Percentiles rank a stretch among this genome's conserved stretches.
These are phyloP conservation scores for Phaonia tiefii DNA, from an alignment of 2,888 invertebrate species.

Conservation along the genomic window DNA sequence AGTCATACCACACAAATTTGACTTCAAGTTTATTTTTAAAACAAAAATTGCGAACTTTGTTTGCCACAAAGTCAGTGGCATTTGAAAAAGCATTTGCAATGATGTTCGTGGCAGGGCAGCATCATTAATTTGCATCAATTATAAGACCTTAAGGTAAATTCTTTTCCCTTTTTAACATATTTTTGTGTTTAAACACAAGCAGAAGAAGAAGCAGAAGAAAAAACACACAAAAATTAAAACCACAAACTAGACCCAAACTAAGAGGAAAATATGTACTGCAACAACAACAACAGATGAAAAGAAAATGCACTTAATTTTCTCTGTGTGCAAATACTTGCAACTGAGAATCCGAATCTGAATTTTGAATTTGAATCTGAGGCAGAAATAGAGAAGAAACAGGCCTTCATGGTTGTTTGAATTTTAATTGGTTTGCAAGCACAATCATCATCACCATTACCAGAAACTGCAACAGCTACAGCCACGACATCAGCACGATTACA, in stretches of 20 bases:
- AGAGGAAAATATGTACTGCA: neutral
- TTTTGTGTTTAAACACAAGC: slow-evolving; percentile 37
- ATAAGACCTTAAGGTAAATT: slow-evolving; percentile 60
- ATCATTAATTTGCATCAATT: slow-evolving; percentile 66
- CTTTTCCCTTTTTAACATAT: slow-evolving; percentile 45
- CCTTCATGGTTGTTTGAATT: slow-evolving; percentile 66
- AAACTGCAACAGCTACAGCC: neutral
- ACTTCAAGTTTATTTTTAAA: no score
- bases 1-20: no score
- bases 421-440: slow-evolving; percentile 65
- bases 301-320: slow-evolving; percentile 56
- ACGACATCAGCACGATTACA: neutral
- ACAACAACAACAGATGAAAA: slow-evolving; percentile 16
- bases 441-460: slow-evolving; percentile 31
- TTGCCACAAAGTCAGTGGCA: slow-evolving; percentile 3
- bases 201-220: neutral
- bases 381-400: slow-evolving; percentile 51
- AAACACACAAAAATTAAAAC: neutral
- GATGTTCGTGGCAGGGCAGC: neutral
- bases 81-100: neutral
- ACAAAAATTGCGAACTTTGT: neutral
- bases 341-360: slow-evolving; percentile 31
- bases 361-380: no score
- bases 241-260: neutral
- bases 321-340: slow-evolving; percentile 49